These are phyloP conservation scores for Brachystomella parvula DNA, from an alignment of 1,140 invertebrate species.

Conservation along the genomic window DNA sequence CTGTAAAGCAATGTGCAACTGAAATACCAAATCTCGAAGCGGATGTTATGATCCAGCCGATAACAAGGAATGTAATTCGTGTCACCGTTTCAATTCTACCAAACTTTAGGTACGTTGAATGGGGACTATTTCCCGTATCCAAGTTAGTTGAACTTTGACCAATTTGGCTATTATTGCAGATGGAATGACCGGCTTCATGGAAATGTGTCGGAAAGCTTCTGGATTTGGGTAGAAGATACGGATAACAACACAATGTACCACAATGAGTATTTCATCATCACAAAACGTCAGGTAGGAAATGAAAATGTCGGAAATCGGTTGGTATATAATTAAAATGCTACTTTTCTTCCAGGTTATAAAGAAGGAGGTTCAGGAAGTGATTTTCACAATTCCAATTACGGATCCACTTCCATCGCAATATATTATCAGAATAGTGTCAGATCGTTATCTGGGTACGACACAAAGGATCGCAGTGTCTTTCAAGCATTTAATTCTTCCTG, in stretches of 20 bases:
- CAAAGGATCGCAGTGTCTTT: conserved; percentile 68
- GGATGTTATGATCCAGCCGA: conserved; percentile 81
- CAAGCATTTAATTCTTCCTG: conserved; percentile 81
- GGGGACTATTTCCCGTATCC: not conserved
- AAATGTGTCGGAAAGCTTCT: conserved; percentile 79
- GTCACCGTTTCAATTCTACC: conserved; percentile 74
- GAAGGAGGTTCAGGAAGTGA: conserved; percentile 68
- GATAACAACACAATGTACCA: conserved; percentile 92
- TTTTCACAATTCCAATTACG: conserved; percentile 91
- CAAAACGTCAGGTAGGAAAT: conserved; percentile 67
- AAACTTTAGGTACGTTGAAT: conserved; percentile 57
- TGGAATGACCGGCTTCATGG: conserved; percentile 90
- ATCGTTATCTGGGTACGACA: conserved; percentile 82
- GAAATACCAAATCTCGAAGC: conserved; percentile 77
- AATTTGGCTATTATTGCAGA: conserved; percentile 39
- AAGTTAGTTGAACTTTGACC: not conserved
- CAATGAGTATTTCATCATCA: conserved; percentile 83
- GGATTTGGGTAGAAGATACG: conserved; percentile 96
- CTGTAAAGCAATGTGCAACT: conserved; percentile 74
- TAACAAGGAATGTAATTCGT: conserved; percentile 83
- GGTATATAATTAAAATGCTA: conserved; percentile 13
- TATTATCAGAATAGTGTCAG: conserved; percentile 75
- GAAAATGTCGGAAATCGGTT: conserved; percentile 14
- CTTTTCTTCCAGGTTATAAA: conserved; percentile 48
- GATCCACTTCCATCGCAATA: conserved; percentile 89